phyloP scores from a whole-genome alignment of 1,140 invertebrate species.

The Zaprionus tsacasi region DNA sequence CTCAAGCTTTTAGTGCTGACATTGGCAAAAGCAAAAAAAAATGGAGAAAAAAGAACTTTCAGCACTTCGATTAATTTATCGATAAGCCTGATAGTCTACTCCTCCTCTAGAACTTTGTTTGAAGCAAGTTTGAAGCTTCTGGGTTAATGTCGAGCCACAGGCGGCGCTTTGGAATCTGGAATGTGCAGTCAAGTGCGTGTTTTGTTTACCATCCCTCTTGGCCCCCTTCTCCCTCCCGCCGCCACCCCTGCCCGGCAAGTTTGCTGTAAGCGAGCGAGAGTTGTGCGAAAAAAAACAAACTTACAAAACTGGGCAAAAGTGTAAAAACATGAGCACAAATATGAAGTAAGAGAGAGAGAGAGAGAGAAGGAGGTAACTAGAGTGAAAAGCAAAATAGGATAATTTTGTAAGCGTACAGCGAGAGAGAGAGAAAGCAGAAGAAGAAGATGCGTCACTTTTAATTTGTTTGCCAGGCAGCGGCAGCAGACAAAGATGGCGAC shows the following conservation, averaged over 20 bases:
- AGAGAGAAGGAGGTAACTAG: background rate
- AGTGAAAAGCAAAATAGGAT: slow-evolving; percentile 4
- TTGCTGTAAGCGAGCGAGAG: slow-evolving; percentile 5
- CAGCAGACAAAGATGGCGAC: slow-evolving; percentile 1
- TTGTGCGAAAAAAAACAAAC: slow-evolving; percentile 5
- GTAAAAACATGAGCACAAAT: slow-evolving; percentile 9
- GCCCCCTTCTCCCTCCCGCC: too few relatives aligned
- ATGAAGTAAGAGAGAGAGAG: background rate
- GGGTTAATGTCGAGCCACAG: slow-evolving; percentile 60
- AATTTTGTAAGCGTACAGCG: slow-evolving; percentile 3
- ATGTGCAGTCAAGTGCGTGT: slow-evolving; percentile 40
- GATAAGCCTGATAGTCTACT: background rate
- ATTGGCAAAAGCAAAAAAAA: background rate
- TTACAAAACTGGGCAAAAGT: slow-evolving; percentile 9
- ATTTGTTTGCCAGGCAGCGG: slow-evolving; percentile 65
- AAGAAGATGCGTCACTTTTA: slow-evolving; percentile 73
- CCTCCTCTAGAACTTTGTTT: background rate
- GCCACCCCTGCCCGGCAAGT: background rate
- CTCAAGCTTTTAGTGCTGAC: background rate
- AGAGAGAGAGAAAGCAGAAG: background rate
- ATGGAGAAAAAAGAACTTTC: background rate
- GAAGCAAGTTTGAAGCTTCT: slow-evolving; percentile 27
- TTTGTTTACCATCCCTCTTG: slow-evolving; percentile 39
- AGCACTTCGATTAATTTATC: slow-evolving; percentile 10
- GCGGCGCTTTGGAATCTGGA: slow-evolving; percentile 12